Evolutionary conservation across 2,113 vertebrate genomes (phyloP).

Genomic region (Sterrhoptilus dennistouni): DNA sequence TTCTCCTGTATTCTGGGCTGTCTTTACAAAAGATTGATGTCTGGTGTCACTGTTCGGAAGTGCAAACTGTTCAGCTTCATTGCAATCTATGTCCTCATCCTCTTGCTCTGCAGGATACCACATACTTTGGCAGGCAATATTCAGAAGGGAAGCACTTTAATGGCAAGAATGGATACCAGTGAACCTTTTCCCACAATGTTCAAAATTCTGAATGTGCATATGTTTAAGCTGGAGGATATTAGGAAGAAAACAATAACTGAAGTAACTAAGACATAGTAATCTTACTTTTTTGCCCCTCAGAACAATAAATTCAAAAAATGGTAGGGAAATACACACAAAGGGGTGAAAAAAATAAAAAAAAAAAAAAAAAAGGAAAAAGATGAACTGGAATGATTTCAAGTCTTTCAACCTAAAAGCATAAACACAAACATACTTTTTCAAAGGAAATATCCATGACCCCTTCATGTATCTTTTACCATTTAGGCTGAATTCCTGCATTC

Average conservation of each 20-base stretch:
- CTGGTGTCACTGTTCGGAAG: constrained; percentile 89
- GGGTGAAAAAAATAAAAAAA: neutral
- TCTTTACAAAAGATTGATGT: constrained; percentile 90
- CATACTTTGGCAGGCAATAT: constrained; percentile 86
- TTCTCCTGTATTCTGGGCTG: constrained; percentile 70
- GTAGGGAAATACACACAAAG: neutral
- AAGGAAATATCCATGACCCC: neutral
- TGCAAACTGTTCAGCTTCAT: constrained; percentile 86
- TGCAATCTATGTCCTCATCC: constrained; percentile 87
- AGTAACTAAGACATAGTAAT: neutral
- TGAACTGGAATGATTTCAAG: neutral
- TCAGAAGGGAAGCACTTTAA: constrained; percentile 88
- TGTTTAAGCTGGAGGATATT: neutral
- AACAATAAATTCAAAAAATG: neutral
- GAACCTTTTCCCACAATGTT: constrained; percentile 79
- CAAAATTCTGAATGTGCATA: constrained; percentile 64
- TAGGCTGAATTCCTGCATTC: neutral
- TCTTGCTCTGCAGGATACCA: constrained; percentile 83
- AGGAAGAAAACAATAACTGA: constrained; percentile 40
- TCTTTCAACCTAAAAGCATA: neutral
- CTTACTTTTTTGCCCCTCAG: neutral
- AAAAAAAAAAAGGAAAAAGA: neutral
- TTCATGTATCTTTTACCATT: neutral
- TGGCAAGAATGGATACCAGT: constrained; percentile 83
- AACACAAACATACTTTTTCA: neutral